A percentile compares a stretch with the other conserved stretches of the same genome.
Conservation (phyloP, 2,888 invertebrate species). For the Pelosia muscerda region DNA sequence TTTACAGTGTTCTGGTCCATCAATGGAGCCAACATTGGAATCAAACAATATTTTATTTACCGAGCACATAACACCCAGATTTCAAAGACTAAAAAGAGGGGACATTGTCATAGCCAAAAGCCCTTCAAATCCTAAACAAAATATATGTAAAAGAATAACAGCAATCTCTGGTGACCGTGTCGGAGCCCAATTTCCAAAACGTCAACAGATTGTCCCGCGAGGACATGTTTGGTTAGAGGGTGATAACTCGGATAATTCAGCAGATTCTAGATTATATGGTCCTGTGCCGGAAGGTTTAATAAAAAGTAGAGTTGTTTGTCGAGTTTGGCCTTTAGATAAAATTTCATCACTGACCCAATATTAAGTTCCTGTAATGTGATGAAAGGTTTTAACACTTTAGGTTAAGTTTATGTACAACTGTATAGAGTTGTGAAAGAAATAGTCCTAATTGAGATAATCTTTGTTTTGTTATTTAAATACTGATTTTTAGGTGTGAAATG, state of each 20-base stretch:
- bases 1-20: conserved; percentile 95
- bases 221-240: conserved; percentile 98
- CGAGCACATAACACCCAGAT: conserved; percentile 91
- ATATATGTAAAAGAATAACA: conserved; percentile 94
- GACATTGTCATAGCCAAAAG: conserved; percentile 95
- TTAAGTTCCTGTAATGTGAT: conserved; percentile 33
- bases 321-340: conserved; percentile 91
- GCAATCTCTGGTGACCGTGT: conserved; percentile 93
- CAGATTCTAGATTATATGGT: conserved; percentile 95
- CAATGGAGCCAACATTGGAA: conserved; percentile 96
- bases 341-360: conserved; percentile 72
- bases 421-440: neutral
- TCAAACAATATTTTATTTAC: conserved; percentile 93
- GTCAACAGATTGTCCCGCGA: conserved; percentile 89
- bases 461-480: conserved; percentile 2
- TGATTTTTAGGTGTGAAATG: neutral
- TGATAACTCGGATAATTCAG: conserved; percentile 94
- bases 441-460: conserved; percentile 3
- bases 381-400: conserved; percentile 1
- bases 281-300: conserved; percentile 95
- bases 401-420: neutral
- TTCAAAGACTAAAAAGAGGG: conserved; percentile 89
- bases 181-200: conserved; percentile 69
- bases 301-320: conserved; percentile 92
- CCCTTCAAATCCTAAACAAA: conserved; percentile 92